phyloP scores from a whole-genome alignment of 2,113 vertebrate species.

The Stegostoma tigrinum region DNA sequence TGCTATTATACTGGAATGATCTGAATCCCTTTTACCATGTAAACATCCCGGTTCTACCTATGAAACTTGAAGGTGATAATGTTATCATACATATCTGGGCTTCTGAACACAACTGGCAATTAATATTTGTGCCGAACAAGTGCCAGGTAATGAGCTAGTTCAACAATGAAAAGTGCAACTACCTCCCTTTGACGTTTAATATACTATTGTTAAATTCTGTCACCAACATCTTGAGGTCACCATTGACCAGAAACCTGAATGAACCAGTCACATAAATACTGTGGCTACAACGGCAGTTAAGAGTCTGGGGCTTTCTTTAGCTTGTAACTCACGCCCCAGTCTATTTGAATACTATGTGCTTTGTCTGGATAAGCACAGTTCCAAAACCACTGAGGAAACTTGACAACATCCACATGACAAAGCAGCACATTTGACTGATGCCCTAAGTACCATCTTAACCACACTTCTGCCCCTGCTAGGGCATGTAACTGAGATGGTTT shows the following conservation, averaged over 20 bases:
- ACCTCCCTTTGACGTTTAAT: background rate
- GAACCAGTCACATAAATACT: background rate
- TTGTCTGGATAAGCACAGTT: background rate
- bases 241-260: background rate
- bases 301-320: background rate
- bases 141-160: background rate
- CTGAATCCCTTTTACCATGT: background rate
- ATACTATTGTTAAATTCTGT: background rate
- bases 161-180: background rate
- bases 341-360: background rate
- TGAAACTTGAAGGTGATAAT: background rate
- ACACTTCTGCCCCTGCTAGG: too few species aligned
- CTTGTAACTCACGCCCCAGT: background rate
- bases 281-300: background rate
- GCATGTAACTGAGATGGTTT: background rate
- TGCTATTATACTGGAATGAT: background rate
- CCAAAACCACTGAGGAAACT: background rate
- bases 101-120: background rate
- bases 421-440: background rate
- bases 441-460: too few species aligned
- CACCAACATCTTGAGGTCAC: background rate
- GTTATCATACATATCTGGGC: background rate
- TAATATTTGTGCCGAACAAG: background rate
- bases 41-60: background rate
- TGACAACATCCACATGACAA: background rate